Evolutionary conservation across 2,113 vertebrate genomes (phyloP).

Genomic region (Hemibagrus wyckioides): DNA sequence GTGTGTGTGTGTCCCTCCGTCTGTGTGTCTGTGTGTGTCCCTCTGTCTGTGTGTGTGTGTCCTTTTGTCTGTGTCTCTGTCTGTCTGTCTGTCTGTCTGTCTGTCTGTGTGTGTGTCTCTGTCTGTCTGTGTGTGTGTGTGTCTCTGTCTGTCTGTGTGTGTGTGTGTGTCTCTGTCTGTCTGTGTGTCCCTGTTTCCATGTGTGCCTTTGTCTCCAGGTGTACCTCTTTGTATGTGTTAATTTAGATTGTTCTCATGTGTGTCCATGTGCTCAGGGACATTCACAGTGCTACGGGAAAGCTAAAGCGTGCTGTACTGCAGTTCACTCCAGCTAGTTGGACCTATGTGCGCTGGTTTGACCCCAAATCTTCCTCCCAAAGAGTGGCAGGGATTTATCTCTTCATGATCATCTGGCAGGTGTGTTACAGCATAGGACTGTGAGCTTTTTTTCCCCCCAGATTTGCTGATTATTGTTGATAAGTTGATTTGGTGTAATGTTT

Average conservation of each 20-base stretch:
- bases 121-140: too few relatives aligned
- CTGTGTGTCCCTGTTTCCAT: neutral
- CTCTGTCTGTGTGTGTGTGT: too few relatives aligned
- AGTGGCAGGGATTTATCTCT: conserved; percentile 92
- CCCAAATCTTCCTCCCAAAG: conserved; percentile 97
- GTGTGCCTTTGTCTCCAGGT: neutral
- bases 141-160: too few relatives aligned
- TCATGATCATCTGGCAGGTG: conserved; percentile 99
- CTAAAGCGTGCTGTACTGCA: conserved; percentile 93
- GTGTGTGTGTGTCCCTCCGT: too few relatives aligned
- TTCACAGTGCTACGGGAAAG: conserved; percentile 95
- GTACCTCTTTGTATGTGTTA: neutral
- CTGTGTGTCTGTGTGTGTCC: too few relatives aligned
- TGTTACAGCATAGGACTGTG: neutral
- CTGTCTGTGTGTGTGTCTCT: too few relatives aligned
- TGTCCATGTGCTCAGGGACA: conserved; percentile 77
- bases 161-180: too few relatives aligned
- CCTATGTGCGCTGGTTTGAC: conserved; percentile 96
- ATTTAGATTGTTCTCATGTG: neutral
- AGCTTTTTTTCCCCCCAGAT: neutral
- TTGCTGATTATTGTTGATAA: too few relatives aligned
- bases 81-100: too few relatives aligned
- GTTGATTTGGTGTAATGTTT: neutral
- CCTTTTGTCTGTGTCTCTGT: too few relatives aligned
- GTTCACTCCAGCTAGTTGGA: conserved; percentile 98